phyloP scores from a whole-genome alignment of 64 coral and sea anemone species.

The Stichodactyla helianthus region DNA sequence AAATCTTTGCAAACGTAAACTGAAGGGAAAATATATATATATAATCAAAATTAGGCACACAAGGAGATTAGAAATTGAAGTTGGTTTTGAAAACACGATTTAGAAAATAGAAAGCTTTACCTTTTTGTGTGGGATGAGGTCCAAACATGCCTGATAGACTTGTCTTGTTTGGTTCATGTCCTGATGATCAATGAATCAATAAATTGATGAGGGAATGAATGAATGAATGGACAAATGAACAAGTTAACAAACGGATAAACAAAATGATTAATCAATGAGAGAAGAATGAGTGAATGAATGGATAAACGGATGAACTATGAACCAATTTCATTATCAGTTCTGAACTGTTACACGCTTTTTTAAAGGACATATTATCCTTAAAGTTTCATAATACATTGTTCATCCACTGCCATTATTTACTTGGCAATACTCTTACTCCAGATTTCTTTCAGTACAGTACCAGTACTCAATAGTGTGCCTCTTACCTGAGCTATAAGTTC shows the following conservation, averaged over 20 bases:
- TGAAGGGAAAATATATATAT: constrained; percentile 15
- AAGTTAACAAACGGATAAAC: not conserved
- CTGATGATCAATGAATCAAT: constrained; percentile 7
- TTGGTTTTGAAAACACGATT: not conserved
- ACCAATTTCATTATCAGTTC: too few relatives aligned
- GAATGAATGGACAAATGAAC: not conserved
- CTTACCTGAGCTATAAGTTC: constrained; percentile 84
- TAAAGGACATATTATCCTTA: too few relatives aligned
- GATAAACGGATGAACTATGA: too few relatives aligned
- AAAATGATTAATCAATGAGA: too few relatives aligned
- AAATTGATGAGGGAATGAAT: not conserved
- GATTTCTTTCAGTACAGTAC: too few relatives aligned
- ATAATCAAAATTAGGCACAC: not conserved
- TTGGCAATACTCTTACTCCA: too few relatives aligned
- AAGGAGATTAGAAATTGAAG: not conserved
- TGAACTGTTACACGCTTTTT: too few relatives aligned
- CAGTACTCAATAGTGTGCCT: not conserved
- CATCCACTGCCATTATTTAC: too few relatives aligned
- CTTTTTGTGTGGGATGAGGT: constrained; percentile 94
- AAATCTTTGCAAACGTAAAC: constrained; percentile 97
- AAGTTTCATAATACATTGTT: too few relatives aligned
- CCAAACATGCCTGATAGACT: constrained; percentile 91
- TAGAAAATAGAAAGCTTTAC: constrained; percentile 37
- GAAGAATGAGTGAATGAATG: not conserved
- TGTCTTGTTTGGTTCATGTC: constrained; percentile 88